Evolutionary conservation across 2,888 invertebrate genomes (phyloP), one percentile per base, ranked within the genome.

Genomic region (Himalopsyche kuldschensis): DNA sequence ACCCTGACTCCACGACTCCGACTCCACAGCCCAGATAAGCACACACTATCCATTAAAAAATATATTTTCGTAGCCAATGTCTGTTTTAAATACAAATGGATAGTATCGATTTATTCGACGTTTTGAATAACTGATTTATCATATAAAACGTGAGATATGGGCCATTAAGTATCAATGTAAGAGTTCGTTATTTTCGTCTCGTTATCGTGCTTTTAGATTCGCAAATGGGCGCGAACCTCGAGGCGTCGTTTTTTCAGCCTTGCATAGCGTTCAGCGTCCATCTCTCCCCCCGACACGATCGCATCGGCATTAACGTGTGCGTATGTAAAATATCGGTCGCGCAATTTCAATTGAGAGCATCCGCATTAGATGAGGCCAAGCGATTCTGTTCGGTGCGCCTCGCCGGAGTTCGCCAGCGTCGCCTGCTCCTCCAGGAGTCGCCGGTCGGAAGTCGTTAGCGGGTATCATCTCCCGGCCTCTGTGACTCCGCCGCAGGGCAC

Each of bases 331-430:
- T 84, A 84, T 84, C 86, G 84, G 82, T 85, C 86, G 69, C 69
- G 86, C 86, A 85, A 86, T 86, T 84, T 84, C 84, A 86, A 86
- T 86, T 86, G 86, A 82, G 84, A 86, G 82, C 86, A 86, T 86
- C 86, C 86, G 86, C 86, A 86, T 86, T 86, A 86, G 84, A 84
- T 77, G 63, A 78, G 79, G 81, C 78, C 80, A 27, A 80, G 80
- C 48, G 79, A 48, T 78, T 78, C 35, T 75, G 46, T 27, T 20
- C 30, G 78, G 55, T 27, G n/a, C 31, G 46, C 35, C 41, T 48
- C 31, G 82, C 55, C 78, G 47, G 20, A 24, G 76, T 4, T 41
- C 35, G 35, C 76, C 8, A 24, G 76, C 76, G 41, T 41, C 76
- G 35, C 24, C 24, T 31, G 76, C 20, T 41, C 76, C 41, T 41